These are phyloP conservation scores for Ceratosolen fusciceps DNA, from an alignment of 1,140 invertebrate genomes.

Conservation along the genomic window DNA sequence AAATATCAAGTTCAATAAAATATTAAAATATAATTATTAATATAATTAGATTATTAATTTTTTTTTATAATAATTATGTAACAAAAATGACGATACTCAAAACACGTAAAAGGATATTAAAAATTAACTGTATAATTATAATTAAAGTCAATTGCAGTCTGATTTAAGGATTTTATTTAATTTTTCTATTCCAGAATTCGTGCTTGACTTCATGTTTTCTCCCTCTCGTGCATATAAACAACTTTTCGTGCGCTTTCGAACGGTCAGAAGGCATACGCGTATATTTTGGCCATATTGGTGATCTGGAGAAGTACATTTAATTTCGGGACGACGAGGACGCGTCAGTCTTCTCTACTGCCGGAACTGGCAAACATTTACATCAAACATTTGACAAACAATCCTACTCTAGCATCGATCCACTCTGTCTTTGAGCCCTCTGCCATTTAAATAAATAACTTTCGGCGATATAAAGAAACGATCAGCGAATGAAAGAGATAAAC, in stretches of 20 bases:
- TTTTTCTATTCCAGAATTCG: neutral
- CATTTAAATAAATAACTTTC: slow-evolving; percentile 62
- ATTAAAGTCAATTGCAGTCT: neutral
- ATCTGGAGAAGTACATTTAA: slow-evolving; percentile 64
- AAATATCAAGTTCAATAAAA: too few species aligned
- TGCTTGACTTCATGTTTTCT: neutral
- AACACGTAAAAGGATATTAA: too few species aligned
- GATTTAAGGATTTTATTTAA: neutral
- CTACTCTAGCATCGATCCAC: slow-evolving; percentile 52
- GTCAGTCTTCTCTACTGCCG: slow-evolving; percentile 49
- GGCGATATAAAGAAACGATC: neutral
- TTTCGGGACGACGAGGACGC: slow-evolving; percentile 53
- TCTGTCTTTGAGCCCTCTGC: slow-evolving; percentile 60
- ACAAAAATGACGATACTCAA: too few species aligned
- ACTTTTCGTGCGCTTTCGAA: neutral
- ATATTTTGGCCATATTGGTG: slow-evolving; percentile 2
- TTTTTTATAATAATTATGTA: too few species aligned
- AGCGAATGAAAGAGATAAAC: neutral
- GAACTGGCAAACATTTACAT: slow-evolving; percentile 69
- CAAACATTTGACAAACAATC: slow-evolving; percentile 71
- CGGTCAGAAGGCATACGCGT: neutral
- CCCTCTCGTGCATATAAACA: neutral
- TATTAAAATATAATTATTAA: too few species aligned
- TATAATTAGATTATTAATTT: too few species aligned
- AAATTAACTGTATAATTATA: too few species aligned